A percentile compares a stretch with the other conserved stretches of the same genome.
These are phyloP conservation scores for Syrmaticus mikado DNA, from an alignment of 2,113 vertebrate genomes.

Conservation along the genomic window DNA sequence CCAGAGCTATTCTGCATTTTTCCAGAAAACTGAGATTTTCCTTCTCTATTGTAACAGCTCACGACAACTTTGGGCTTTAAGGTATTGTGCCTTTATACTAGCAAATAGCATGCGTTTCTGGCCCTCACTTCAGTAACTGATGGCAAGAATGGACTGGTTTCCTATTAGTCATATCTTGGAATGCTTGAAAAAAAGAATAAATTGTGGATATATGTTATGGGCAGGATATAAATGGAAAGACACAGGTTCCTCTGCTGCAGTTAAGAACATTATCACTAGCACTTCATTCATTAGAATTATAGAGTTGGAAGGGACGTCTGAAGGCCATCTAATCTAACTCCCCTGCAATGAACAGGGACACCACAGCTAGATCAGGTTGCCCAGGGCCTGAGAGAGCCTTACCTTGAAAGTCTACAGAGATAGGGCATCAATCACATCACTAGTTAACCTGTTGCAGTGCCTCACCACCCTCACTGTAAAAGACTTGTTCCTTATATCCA, in stretches of 20 bases:
- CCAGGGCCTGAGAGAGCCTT: too few species aligned
- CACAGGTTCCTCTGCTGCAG: not conserved
- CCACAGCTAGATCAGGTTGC: too few species aligned
- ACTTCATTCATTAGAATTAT: not conserved
- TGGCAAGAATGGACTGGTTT: not conserved
- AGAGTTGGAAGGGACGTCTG: too few species aligned
- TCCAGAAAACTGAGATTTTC: not conserved
- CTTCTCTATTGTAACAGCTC: not conserved
- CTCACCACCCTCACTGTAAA: too few species aligned
- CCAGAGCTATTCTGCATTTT: not conserved
- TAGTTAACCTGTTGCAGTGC: too few species aligned
- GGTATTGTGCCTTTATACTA: not conserved
- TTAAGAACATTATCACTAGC: not conserved
- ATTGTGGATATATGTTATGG: not conserved
- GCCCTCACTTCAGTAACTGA: not conserved
- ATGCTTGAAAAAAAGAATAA: not conserved
- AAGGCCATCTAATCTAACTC: too few species aligned
- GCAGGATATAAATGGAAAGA: not conserved
- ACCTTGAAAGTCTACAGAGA: too few species aligned
- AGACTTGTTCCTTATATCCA: too few species aligned
- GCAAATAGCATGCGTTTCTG: not conserved
- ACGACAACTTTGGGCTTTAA: not conserved
- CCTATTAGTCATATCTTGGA: not conserved
- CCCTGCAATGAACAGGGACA: too few species aligned
- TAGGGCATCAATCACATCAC: too few species aligned